Conservation (phyloP, 2,797 vertebrate species). For the Darevskia nairensis region DNA sequence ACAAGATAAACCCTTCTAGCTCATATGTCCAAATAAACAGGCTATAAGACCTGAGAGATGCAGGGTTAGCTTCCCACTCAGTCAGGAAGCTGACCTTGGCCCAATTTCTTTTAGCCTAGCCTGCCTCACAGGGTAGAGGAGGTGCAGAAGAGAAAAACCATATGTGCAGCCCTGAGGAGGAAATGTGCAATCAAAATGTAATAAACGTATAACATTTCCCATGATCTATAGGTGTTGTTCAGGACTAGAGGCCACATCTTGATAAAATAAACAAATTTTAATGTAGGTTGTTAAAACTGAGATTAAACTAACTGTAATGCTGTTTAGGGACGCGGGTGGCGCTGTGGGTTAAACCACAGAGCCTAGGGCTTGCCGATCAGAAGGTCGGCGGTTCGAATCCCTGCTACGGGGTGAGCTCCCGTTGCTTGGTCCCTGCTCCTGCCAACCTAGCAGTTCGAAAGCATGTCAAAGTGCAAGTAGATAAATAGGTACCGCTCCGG, state of each 20-base stretch:
- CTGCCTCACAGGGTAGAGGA: too few relatives aligned
- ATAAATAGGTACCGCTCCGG: too few relatives aligned
- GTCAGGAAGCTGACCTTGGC: not conserved
- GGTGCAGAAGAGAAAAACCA: too few relatives aligned
- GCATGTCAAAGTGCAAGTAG: too few relatives aligned
- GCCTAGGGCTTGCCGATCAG: too few relatives aligned
- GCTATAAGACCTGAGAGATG: not conserved
- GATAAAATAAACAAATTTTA: not conserved
- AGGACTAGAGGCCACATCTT: too few relatives aligned
- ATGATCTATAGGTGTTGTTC: not conserved
- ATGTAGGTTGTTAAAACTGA: not conserved
- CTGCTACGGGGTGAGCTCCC: too few relatives aligned
- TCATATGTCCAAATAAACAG: not conserved
- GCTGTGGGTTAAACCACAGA: too few relatives aligned
- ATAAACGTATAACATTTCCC: not conserved
- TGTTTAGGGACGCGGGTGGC: too few relatives aligned
- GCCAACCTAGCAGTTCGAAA: too few relatives aligned
- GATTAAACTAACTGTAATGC: not conserved
- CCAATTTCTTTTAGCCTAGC: not conserved
- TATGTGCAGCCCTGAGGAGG: not conserved
- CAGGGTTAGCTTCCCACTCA: not conserved
- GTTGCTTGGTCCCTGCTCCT: too few relatives aligned
- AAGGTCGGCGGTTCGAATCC: too few relatives aligned
- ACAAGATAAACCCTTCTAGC: not conserved
- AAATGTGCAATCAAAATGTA: not conserved